Conservation (phyloP, 2,113 vertebrate species). For the Pomatorhinus ruficollis region DNA sequence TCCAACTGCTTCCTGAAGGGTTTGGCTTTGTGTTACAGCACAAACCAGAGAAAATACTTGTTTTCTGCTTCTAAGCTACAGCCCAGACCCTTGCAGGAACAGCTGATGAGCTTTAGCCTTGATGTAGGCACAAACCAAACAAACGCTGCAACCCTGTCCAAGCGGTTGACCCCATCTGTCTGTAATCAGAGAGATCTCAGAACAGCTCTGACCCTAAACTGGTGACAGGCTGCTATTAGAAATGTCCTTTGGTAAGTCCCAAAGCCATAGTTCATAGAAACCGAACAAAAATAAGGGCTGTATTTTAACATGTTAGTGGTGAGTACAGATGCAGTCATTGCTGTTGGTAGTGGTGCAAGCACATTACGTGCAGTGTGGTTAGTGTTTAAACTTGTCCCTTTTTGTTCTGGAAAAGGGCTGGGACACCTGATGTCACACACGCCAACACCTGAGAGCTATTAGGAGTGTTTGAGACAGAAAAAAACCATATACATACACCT, state of each 20-base stretch:
- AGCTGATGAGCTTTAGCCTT: neutral
- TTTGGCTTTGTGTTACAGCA: neutral
- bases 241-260: neutral
- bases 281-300: neutral
- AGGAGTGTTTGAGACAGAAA: neutral
- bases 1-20: neutral
- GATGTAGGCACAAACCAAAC: neutral
- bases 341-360: rapidly evolving
- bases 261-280: neutral
- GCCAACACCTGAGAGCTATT: neutral
- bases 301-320: neutral
- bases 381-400: neutral
- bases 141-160: neutral
- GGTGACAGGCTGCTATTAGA: neutral
- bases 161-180: neutral
- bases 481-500: rapidly evolving
- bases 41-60: neutral
- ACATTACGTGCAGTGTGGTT: rapidly evolving
- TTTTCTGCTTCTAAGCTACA: neutral
- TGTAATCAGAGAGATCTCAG: neutral
- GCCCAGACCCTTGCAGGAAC: neutral
- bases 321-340: neutral
- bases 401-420: neutral
- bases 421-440: neutral
- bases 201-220: neutral